Conservation (phyloP, 2,113 vertebrate species). For the Halichoerus grypus region DNA sequence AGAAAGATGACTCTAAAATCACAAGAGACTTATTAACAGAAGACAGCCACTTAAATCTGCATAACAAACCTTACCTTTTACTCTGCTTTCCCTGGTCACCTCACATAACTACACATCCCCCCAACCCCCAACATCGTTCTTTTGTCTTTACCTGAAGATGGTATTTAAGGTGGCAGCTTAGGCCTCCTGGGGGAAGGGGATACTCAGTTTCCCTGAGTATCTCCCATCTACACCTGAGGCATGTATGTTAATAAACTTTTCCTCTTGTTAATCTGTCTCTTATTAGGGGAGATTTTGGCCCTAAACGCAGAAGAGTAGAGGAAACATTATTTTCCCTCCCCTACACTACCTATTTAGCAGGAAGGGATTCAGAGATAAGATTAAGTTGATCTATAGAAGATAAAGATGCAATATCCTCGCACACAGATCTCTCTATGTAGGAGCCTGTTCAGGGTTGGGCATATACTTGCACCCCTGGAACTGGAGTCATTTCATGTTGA, state of each 20-base stretch:
- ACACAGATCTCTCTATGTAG: background rate
- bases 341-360: background rate
- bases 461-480: background rate
- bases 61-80: background rate
- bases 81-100: background rate
- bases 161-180: background rate
- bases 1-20: background rate
- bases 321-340: background rate
- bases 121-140: background rate
- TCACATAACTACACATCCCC: background rate
- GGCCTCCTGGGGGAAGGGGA: background rate
- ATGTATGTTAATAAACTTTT: background rate
- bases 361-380: conserved; percentile 17
- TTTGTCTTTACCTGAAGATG: background rate
- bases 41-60: background rate
- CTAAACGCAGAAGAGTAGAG: background rate
- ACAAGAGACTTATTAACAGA: background rate
- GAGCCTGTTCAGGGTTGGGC: background rate
- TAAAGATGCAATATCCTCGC: background rate
- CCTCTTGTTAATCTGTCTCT: background rate
- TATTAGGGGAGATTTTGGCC: background rate
- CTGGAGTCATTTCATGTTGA: background rate
- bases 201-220: background rate
- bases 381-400: background rate
- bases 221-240: background rate